A percentile compares a stretch with the other conserved stretches of the same genome.
Conservation (phyloP, 2,113 vertebrate species). For the Struthio camelus region DNA sequence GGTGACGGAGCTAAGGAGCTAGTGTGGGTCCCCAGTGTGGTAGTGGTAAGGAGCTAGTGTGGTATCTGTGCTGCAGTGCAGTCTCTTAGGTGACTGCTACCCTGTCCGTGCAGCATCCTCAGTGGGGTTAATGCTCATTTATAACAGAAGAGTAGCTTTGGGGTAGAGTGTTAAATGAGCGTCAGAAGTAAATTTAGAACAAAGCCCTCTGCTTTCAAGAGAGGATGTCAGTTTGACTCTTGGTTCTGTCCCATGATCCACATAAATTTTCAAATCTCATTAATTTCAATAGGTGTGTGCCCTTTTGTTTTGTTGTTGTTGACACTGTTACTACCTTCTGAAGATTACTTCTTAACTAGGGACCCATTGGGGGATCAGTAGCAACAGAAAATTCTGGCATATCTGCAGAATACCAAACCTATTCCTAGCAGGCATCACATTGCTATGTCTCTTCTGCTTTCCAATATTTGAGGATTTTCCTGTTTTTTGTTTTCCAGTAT, state of each 20-base stretch:
- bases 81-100: background rate
- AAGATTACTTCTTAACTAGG: background rate
- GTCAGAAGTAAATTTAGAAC: background rate
- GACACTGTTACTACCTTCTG: background rate
- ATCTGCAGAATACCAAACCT: background rate
- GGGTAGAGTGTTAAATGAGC: background rate
- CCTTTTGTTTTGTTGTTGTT: no score
- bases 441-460: background rate
- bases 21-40: fast-evolving
- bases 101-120: fast-evolving
- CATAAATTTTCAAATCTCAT: fast-evolving
- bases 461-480: background rate
- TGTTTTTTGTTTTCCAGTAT: background rate
- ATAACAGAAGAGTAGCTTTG: fast-evolving
- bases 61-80: background rate
- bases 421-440: background rate
- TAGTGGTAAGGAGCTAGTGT: background rate
- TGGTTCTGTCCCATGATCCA: fast-evolving
- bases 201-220: background rate
- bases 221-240: background rate
- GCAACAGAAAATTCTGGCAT: background rate
- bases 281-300: fast-evolving
- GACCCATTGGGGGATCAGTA: background rate
- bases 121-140: background rate
- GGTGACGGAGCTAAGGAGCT: background rate